Percentiles rank a stretch among this genome's conserved stretches.
Evolutionary conservation across 2,888 invertebrate species (phyloP).

Genomic region (Diarsia mendica): DNA sequence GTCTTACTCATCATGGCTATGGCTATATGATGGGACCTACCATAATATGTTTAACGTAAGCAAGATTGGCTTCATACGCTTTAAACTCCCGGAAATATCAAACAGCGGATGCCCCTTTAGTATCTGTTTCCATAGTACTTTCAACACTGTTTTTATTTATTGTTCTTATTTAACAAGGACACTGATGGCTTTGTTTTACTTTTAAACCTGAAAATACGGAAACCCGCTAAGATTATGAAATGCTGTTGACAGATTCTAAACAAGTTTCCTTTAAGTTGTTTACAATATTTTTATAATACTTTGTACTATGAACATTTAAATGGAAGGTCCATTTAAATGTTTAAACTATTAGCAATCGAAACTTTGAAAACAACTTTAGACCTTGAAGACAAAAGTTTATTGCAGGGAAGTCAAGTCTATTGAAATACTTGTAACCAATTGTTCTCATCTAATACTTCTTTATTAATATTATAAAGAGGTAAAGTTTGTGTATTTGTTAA

Average conservation of each 20-base stretch:
- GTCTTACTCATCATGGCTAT: background rate
- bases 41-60: background rate
- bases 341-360: background rate
- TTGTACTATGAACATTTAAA: slow-evolving; percentile 1
- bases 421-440: background rate
- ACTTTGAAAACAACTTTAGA: background rate
- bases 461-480: no score
- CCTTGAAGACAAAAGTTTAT: slow-evolving; percentile 1
- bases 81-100: background rate
- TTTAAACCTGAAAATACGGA: background rate
- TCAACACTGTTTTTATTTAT: background rate
- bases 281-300: background rate
- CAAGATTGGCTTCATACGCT: background rate
- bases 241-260: slow-evolving; percentile 3
- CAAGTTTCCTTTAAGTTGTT: slow-evolving; percentile 16
- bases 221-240: background rate
- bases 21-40: no score
- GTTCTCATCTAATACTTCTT: no score
- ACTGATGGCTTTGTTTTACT: slow-evolving; percentile 3
- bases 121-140: background rate
- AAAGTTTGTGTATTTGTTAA: no score
- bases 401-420: background rate
- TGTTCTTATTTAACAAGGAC: background rate
- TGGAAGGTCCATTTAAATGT: slow-evolving; percentile 9
- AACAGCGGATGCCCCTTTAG: background rate